Conservation (phyloP, 1,140 invertebrate genomes). For the Belonocnema kinseyi region DNA sequence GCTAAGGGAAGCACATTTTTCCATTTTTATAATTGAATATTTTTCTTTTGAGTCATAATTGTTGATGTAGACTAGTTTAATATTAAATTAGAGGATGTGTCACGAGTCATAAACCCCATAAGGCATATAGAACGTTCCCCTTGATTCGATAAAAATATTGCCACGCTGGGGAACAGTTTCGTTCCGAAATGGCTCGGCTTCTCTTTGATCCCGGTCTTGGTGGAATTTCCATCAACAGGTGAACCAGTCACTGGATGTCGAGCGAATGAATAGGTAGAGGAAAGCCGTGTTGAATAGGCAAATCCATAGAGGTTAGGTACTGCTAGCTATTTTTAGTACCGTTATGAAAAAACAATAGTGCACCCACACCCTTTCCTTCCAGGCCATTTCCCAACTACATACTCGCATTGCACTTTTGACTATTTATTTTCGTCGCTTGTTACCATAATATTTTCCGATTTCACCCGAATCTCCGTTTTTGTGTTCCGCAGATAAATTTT, state of each 20-base stretch:
- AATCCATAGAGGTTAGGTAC: conserved; percentile 52
- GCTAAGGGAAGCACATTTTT: no score
- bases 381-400: conserved; percentile 51
- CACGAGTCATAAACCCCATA: neutral
- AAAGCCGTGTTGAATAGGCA: conserved; percentile 48
- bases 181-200: conserved; percentile 39
- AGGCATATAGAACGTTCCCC: neutral
- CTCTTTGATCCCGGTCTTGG: conserved; percentile 60
- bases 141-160: neutral
- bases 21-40: no score
- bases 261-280: conserved; percentile 50
- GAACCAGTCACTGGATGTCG: conserved; percentile 54
- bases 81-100: neutral
- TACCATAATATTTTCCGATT: conserved; percentile 44
- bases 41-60: no score
- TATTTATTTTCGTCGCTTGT: conserved; percentile 38
- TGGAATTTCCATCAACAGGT: conserved; percentile 67
- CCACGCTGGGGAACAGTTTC: conserved; percentile 38
- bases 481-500: conserved; percentile 3
- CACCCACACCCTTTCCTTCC: conserved; percentile 24
- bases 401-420: conserved; percentile 21
- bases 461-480: neutral
- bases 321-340: conserved; percentile 52
- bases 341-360: conserved; percentile 50
- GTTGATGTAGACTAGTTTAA: no score